phyloP scores from a whole-genome alignment of 2,888 invertebrate species.

The Cephus pygmeus region DNA sequence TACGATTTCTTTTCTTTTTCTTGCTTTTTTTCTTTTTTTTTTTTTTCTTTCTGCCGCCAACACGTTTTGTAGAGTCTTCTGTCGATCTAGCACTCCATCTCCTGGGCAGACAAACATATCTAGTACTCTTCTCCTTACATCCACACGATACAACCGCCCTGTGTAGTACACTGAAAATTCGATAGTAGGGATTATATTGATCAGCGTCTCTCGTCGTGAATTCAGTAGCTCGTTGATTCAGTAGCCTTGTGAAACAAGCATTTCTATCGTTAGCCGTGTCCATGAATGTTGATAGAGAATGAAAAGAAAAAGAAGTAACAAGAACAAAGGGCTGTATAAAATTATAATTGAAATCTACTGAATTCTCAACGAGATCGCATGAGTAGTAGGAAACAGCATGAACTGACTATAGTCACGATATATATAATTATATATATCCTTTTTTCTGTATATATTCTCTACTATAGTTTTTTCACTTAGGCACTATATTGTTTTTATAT shows the following conservation, averaged over 20 bases:
- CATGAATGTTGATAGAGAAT: not conserved
- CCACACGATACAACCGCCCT: not conserved
- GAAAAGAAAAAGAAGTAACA: constrained; percentile 4
- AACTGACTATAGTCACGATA: constrained; percentile 32
- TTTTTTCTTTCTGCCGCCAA: not conserved
- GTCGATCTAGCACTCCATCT: not conserved
- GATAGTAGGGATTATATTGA: constrained; percentile 5
- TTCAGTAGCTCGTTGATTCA: not conserved
- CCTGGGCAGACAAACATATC: not conserved
- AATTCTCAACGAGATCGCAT: constrained; percentile 33
- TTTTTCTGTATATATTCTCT: constrained; percentile 22
- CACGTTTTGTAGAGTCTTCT: not conserved
- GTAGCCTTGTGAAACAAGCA: not conserved
- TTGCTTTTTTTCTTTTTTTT: not conserved
- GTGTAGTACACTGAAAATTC: constrained; percentile 4
- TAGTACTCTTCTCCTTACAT: not conserved
- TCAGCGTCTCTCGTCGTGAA: not conserved
- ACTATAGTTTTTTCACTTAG: constrained; percentile 25
- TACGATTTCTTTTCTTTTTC: not conserved
- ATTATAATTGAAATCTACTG: constrained; percentile 16
- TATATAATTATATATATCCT: constrained; percentile 6
- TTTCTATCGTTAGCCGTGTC: not conserved
- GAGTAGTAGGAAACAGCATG: constrained; percentile 39
- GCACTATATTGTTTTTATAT: constrained; percentile 25
- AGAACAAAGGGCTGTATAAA: constrained; percentile 10